Evolutionary conservation across 2,797 vertebrate species (phyloP).

Genomic region (Enteromius trimaculatus): DNA sequence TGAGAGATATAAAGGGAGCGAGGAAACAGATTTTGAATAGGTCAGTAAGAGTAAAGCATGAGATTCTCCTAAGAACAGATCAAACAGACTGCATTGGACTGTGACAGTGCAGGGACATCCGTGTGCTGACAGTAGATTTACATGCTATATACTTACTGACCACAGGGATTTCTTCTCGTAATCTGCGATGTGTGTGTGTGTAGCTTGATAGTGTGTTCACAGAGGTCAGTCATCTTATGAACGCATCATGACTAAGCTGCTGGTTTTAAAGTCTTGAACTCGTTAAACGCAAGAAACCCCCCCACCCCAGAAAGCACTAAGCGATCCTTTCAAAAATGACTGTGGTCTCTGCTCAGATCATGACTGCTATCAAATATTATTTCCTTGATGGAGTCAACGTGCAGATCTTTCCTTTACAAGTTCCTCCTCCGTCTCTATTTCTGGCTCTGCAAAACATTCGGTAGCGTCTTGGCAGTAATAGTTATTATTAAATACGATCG

Average conservation of each 20-base stretch:
- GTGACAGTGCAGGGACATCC: conserved; percentile 13
- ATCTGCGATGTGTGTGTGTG: conserved; percentile 17
- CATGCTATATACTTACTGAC: conserved; percentile 11
- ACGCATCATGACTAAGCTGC: conserved; percentile 26
- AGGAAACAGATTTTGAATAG: conserved; percentile 1
- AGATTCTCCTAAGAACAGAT: conserved; percentile 24
- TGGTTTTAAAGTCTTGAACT: conserved; percentile 20
- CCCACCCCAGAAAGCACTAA: background rate
- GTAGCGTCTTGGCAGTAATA: conserved; percentile 23
- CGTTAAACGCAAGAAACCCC: background rate
- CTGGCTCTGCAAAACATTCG: conserved; percentile 9
- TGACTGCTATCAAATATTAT: conserved; percentile 6
- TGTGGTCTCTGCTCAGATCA: conserved; percentile 5
- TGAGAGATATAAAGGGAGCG: background rate
- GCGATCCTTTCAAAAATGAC: background rate
- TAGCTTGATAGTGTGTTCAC: background rate
- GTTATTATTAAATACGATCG: conserved; percentile 38
- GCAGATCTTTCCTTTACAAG: conserved; percentile 21
- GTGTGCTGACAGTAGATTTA: conserved; percentile 31
- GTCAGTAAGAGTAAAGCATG: conserved; percentile 14
- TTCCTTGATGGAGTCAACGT: conserved; percentile 16
- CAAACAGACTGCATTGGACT: conserved; percentile 15
- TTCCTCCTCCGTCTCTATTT: conserved; percentile 13
- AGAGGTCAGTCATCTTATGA: conserved; percentile 20
- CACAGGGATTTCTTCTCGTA: conserved; percentile 28